Evolutionary conservation across 2,888 invertebrate genomes (phyloP).

Genomic region (Tipula helvola): DNA sequence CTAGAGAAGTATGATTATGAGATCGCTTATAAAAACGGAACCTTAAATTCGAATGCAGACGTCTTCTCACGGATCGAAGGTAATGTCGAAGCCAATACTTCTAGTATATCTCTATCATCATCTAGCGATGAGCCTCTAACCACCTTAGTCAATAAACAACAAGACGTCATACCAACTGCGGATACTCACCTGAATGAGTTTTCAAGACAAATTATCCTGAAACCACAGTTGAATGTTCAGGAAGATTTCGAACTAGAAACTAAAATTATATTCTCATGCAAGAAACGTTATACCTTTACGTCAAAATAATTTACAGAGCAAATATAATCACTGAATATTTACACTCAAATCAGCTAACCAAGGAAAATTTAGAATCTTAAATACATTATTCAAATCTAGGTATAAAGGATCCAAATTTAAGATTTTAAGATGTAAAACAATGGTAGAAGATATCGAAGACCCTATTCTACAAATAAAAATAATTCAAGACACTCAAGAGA

Average conservation of each 20-base stretch:
- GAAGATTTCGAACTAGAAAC: background rate
- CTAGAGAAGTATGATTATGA: no score
- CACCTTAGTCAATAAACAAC: no score
- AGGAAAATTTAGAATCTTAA: background rate
- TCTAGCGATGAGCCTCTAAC: no score
- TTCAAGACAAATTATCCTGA: no score
- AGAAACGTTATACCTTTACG: background rate
- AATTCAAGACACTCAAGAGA: conserved; percentile 10
- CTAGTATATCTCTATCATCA: no score
- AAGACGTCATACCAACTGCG: no score
- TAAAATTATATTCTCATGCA: background rate
- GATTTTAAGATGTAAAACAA: background rate
- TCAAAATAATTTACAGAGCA: background rate
- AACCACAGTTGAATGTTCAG: no score
- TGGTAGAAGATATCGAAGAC: background rate
- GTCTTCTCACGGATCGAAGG: no score
- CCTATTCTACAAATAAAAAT: background rate
- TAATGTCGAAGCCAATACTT: no score
- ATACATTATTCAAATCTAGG: background rate
- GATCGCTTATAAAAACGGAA: no score
- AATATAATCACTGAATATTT: background rate
- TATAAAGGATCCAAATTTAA: background rate
- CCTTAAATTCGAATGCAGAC: no score
- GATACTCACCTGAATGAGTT: no score
- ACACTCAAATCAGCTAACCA: background rate